A percentile compares a stretch with the other conserved stretches of the same genome.
These are phyloP conservation scores for Barypeithes pellucidus DNA, from an alignment of 2,888 invertebrate genomes.

Conservation along the genomic window DNA sequence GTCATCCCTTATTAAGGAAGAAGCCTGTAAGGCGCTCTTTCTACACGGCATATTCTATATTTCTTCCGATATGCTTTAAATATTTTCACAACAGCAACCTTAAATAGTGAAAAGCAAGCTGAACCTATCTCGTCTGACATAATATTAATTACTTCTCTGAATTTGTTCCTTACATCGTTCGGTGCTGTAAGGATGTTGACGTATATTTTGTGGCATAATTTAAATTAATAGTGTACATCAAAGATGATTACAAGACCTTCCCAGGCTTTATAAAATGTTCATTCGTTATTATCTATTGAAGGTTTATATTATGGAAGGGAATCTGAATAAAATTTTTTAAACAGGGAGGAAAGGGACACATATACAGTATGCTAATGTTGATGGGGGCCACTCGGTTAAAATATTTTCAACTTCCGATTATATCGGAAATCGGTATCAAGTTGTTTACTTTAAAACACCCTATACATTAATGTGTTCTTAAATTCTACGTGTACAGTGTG, in stretches of 20 bases:
- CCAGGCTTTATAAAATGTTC: background rate
- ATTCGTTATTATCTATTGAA: background rate
- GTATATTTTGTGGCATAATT: conserved; percentile 4
- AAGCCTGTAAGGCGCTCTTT: too few relatives aligned
- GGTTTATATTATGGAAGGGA: background rate
- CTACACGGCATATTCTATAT: too few relatives aligned
- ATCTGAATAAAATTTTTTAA: too few relatives aligned
- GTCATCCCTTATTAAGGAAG: too few relatives aligned
- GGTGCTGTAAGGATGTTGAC: background rate
- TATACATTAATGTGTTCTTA: too few relatives aligned
- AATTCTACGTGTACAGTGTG: too few relatives aligned
- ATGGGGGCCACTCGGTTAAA: too few relatives aligned
- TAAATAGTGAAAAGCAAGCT: conserved; percentile 9
- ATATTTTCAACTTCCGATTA: too few relatives aligned
- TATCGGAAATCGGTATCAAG: too few relatives aligned
- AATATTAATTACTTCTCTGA: background rate
- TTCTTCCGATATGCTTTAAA: background rate
- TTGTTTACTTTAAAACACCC: too few relatives aligned
- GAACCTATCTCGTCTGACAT: background rate
- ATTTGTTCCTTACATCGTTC: background rate
- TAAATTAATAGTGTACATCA: conserved; percentile 6
- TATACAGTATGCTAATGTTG: too few relatives aligned
- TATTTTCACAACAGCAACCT: background rate
- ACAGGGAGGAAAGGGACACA: too few relatives aligned
- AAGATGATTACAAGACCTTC: background rate